Evolutionary conservation across 1,140 invertebrate genomes (phyloP).

Genomic region (Trachymyrmex septentrionalis): DNA sequence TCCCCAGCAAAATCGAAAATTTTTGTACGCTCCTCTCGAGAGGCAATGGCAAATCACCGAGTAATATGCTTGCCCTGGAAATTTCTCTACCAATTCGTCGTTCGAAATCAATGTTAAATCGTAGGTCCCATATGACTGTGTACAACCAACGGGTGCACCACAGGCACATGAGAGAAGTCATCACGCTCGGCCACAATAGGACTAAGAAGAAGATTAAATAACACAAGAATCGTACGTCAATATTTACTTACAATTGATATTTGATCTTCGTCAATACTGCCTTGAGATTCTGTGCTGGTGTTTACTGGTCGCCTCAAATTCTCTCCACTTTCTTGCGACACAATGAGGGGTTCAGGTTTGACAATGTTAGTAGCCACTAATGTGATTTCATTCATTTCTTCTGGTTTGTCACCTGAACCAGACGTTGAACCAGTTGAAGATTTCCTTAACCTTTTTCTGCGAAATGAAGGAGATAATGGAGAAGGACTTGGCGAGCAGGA

Average conservation of each 20-base stretch:
- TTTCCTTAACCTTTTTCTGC: conserved; percentile 90
- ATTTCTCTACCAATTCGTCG: too few relatives aligned
- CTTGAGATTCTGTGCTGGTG: conserved; percentile 85
- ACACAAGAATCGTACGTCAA: background rate
- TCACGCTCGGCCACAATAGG: too few relatives aligned
- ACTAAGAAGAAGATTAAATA: too few relatives aligned
- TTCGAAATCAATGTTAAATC: too few relatives aligned
- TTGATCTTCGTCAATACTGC: conserved; percentile 86
- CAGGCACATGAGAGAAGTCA: too few relatives aligned
- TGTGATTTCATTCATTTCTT: conserved; percentile 86
- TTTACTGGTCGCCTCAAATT: conserved; percentile 81
- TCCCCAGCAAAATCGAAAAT: too few relatives aligned
- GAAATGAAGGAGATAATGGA: conserved; percentile 82
- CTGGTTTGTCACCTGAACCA: conserved; percentile 87
- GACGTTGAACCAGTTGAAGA: conserved; percentile 90
- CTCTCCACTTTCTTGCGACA: conserved; percentile 80
- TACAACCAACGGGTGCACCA: too few relatives aligned
- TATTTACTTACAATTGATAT: conserved; percentile 83
- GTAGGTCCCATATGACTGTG: too few relatives aligned
- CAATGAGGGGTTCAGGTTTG: conserved; percentile 85
- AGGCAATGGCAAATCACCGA: too few relatives aligned
- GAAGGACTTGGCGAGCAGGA: conserved; percentile 84
- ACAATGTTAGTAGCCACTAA: conserved; percentile 86
- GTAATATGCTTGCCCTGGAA: too few relatives aligned
- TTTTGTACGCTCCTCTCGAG: too few relatives aligned